Base-by-base conservation (phyloP, 2,888 invertebrate species). In the Steinernema scapterisci region DNA sequence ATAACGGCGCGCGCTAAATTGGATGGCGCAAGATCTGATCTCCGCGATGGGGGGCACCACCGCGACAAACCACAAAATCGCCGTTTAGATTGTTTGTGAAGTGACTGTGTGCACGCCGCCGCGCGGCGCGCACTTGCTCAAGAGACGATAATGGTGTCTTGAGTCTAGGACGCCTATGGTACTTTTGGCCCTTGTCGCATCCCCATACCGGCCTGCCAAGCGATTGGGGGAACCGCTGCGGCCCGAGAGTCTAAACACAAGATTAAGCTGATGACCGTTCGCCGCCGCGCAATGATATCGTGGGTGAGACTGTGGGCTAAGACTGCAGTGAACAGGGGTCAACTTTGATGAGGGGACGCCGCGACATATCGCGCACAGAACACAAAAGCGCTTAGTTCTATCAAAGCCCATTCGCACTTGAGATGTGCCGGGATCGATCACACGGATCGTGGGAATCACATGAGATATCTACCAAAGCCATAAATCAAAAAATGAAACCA, bases 41-140 rank as follows among this genome's bases (percentile, higher is more conserved):
- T 3, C 7, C n/a, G 13, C 9, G 19, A 9, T 21, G 3, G 19
- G 21, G 19, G 19, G 52, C 16, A 16, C n/a, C n/a, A n/a, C n/a
- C n/a, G n/a, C n/a, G n/a, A n/a, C n/a, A n/a, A n/a, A n/a, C 25
- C 25, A 2, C 63, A 31, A 3, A 63, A 63, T 38, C 11, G 31
- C 31, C 63, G 63, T 27, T 38, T 63, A 63, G 31, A 63, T 63
- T 63, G 63, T 63, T 63, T 63, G 63, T 63, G 31, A 63, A 63
- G 63, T 63, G 63, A 31, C 16, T 63, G 63, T 63, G 63, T 31
- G 31, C 63, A 16, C 19, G 38, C 5, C 38, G 63, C 63, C 63
- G 27, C 27, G 63, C 7, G 48, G n/a, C n/a, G n/a, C n/a, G n/a
- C n/a, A n/a, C n/a, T n/a, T n/a, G n/a, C n/a, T n/a, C n/a, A n/a